A percentile compares a stretch with the other conserved stretches of the same genome.
Evolutionary conservation across 2,888 invertebrate species (phyloP).

Genomic region (Acholoe squamosa): DNA sequence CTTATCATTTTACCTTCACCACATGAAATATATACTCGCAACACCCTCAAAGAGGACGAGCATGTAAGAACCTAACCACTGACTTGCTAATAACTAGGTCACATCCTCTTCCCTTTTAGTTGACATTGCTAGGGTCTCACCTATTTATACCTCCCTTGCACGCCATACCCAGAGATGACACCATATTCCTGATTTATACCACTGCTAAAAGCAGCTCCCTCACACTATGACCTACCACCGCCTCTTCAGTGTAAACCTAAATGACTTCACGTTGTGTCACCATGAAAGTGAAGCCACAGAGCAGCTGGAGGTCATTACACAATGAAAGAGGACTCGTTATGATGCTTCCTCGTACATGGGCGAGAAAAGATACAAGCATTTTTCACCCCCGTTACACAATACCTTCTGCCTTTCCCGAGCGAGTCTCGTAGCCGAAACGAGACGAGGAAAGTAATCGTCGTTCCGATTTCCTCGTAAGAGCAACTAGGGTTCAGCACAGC

Average conservation of each 20-base stretch:
- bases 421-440: too few relatives aligned
- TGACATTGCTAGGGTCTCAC: background rate
- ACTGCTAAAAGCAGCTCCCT: conserved; percentile 6
- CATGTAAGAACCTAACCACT: background rate
- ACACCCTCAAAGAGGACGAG: background rate
- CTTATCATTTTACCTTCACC: too few relatives aligned
- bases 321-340: too few relatives aligned
- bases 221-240: background rate
- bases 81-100: background rate
- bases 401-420: too few relatives aligned
- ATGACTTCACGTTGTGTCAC: background rate
- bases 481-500: too few relatives aligned
- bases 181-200: background rate
- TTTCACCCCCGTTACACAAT: too few relatives aligned
- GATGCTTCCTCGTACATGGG: too few relatives aligned
- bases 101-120: background rate
- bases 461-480: too few relatives aligned
- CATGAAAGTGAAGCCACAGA: too few relatives aligned
- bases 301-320: too few relatives aligned
- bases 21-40: background rate
- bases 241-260: background rate
- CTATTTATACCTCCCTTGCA: background rate
- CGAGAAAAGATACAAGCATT: too few relatives aligned
- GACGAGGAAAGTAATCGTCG: too few relatives aligned
- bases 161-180: background rate